These are phyloP conservation scores for Dendropsophus ebraccatus DNA, from an alignment of 2,113 vertebrate genomes.

Conservation along the genomic window DNA sequence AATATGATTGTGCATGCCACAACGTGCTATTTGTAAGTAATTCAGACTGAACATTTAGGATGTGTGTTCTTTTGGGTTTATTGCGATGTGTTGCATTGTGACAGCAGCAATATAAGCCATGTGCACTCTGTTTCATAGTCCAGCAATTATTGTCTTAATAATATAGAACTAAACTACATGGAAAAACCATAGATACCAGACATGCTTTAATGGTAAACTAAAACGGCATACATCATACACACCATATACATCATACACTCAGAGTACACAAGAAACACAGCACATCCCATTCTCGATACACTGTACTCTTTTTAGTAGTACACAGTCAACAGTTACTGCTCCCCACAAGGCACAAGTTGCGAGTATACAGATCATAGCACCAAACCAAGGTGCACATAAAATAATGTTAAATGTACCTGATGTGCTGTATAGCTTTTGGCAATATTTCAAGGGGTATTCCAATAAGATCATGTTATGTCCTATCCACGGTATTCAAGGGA, in stretches of 20 bases:
- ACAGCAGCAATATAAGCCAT: background rate
- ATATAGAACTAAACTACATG: background rate
- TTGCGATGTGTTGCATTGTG: conserved; percentile 3
- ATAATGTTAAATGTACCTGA: conserved; percentile 15
- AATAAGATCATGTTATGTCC: no score
- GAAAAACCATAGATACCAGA: background rate
- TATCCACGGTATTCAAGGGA: no score
- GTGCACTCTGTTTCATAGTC: background rate
- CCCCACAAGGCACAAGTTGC: background rate
- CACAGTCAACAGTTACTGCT: background rate
- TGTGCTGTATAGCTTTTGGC: conserved; percentile 16
- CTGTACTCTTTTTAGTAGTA: background rate
- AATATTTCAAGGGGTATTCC: no score
- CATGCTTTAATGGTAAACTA: background rate
- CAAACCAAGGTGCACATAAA: background rate
- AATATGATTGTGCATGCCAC: background rate
- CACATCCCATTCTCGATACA: background rate
- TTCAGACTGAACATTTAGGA: background rate
- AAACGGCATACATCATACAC: background rate
- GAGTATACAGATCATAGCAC: background rate
- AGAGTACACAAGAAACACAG: background rate
- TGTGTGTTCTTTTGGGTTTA: background rate
- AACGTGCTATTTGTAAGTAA: background rate
- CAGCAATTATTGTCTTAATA: background rate
- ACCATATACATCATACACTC: background rate